Percentiles rank a stretch among this genome's conserved stretches.
phyloP scores from a whole-genome alignment of 2,888 invertebrate species.

The Morpho achilles region DNA sequence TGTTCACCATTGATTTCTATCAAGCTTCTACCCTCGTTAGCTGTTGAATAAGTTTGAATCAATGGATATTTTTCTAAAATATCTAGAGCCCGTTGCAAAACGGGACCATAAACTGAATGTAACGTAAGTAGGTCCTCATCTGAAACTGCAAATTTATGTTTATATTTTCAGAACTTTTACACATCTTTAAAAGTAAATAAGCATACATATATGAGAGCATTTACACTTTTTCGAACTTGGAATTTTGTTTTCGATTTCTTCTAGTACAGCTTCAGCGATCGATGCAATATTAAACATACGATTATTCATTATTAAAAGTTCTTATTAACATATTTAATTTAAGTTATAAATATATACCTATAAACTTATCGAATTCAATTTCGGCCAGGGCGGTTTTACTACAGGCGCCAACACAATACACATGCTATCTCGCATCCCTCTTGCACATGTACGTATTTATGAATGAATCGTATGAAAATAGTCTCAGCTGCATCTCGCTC shows the following conservation, averaged over 20 bases:
- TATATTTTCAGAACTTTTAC: not conserved
- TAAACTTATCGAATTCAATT: no score
- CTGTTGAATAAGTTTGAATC: constrained; percentile 65
- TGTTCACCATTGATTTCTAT: constrained; percentile 80
- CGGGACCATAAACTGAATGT: constrained; percentile 78
- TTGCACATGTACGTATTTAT: no score
- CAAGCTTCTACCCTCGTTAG: constrained; percentile 59
- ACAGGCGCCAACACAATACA: no score
- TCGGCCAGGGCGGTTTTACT: no score
- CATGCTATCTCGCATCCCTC: no score
- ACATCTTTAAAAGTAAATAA: not conserved
- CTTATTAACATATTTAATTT: no score
- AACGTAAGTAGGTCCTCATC: constrained; percentile 76
- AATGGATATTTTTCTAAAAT: constrained; percentile 79
- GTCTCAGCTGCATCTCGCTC: no score
- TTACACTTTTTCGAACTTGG: constrained; percentile 13
- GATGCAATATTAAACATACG: not conserved
- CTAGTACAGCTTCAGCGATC: constrained; percentile 13
- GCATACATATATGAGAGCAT: not conserved
- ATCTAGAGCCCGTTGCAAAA: constrained; percentile 80
- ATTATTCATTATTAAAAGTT: constrained; percentile 1
- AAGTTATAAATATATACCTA: no score
- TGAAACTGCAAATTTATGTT: constrained; percentile 65
- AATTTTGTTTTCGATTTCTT: constrained; percentile 15
- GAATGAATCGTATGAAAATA: no score